Evolutionary conservation across 1,140 invertebrate genomes (phyloP).

Genomic region (Oreohelix idahoensis): DNA sequence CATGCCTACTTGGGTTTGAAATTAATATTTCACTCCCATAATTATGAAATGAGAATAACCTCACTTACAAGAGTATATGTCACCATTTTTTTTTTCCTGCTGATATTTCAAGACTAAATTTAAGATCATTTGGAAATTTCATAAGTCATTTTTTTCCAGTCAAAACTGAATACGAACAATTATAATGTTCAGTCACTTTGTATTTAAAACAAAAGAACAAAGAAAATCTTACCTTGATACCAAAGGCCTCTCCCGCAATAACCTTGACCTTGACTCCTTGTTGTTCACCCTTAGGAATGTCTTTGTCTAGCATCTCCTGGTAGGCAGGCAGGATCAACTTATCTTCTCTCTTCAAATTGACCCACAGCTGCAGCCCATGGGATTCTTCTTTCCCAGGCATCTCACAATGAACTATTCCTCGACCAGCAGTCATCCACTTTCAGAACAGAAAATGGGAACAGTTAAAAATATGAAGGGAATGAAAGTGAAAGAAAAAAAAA

Average conservation of each 20-base stretch:
- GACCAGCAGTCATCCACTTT: constrained; percentile 75
- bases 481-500: too few species aligned
- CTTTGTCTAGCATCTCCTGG: constrained; percentile 68
- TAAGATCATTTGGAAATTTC: too few species aligned
- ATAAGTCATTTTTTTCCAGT: too few species aligned
- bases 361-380: constrained; percentile 73
- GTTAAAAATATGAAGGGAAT: not conserved
- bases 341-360: constrained; percentile 69
- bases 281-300: constrained; percentile 66
- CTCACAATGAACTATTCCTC: constrained; percentile 77
- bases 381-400: constrained; percentile 65
- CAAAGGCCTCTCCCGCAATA: constrained; percentile 73
- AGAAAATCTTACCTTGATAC: constrained; percentile 59
- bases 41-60: too few species aligned
- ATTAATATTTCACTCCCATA: too few species aligned
- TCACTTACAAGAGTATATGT: too few species aligned
- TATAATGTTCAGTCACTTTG: too few species aligned
- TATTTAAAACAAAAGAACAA: constrained; percentile 38
- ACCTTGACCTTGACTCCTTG: constrained; percentile 68
- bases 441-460: not conserved
- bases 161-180: too few species aligned
- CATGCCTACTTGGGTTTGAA: too few species aligned
- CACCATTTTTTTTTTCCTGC: too few species aligned
- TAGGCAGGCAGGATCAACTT: constrained; percentile 73
- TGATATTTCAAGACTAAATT: too few species aligned